Percentiles rank a stretch among this genome's conserved stretches.
Evolutionary conservation across 2,113 vertebrate genomes (phyloP).

Genomic region (Damaliscus lunatus): DNA sequence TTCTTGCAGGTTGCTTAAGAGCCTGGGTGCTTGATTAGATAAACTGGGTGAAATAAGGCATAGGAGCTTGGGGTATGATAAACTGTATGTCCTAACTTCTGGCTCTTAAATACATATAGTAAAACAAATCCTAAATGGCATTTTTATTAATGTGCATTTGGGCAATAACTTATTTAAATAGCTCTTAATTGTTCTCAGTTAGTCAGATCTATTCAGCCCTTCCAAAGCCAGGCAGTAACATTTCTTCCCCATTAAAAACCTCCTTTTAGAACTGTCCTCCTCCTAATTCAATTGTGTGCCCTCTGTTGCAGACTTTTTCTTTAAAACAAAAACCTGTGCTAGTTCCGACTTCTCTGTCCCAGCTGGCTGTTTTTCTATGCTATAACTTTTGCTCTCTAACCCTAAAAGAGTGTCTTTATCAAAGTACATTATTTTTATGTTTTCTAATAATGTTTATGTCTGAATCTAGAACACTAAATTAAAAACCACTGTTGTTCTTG

Average conservation of each 20-base stretch:
- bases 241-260: conserved; percentile 8
- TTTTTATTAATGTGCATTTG: conserved; percentile 24
- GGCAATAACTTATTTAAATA: conserved; percentile 28
- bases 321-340: not conserved
- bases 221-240: not conserved
- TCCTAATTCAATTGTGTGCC: not conserved
- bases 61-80: not conserved
- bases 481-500: not conserved
- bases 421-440: not conserved
- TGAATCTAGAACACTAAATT: not conserved
- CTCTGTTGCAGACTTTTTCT: not conserved
- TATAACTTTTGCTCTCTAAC: not conserved
- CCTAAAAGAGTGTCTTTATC: not conserved
- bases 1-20: not conserved
- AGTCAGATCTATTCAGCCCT: not conserved
- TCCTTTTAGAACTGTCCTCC: not conserved
- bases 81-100: not conserved
- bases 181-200: conserved; percentile 6
- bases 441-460: not conserved
- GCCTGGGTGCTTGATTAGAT: not conserved
- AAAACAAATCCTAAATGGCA: conserved; percentile 31
- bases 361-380: not conserved
- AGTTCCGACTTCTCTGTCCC: not conserved
- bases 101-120: not conserved
- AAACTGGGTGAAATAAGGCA: not conserved